Evolutionary conservation across 2,797 vertebrate genomes (phyloP).

Genomic region (Malurus splendens): DNA sequence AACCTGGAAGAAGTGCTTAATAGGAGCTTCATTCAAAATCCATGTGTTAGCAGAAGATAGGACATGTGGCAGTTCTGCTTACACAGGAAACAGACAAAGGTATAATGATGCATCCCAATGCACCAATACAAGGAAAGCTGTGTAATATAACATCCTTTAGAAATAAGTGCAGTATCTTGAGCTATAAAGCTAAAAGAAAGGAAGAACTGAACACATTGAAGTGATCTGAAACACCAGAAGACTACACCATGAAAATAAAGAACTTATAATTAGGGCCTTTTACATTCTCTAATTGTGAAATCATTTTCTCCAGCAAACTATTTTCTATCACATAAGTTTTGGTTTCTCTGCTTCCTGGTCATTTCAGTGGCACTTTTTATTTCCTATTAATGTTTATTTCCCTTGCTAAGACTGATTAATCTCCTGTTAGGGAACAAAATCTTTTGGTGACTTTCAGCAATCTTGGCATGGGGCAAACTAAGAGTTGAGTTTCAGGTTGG

Average conservation of each 20-base stretch:
- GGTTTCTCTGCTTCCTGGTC: background rate
- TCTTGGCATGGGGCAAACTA: background rate
- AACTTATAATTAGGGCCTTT: background rate
- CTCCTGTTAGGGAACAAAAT: background rate
- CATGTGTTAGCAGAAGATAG: background rate
- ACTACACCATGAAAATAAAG: background rate
- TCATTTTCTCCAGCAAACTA: background rate
- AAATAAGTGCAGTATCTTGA: background rate
- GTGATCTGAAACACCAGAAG: background rate
- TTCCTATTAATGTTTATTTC: background rate
- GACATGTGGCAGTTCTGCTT: background rate
- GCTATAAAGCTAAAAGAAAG: background rate
- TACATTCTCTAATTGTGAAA: background rate
- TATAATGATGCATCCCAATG: background rate
- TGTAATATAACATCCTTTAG: background rate
- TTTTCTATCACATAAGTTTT: background rate
- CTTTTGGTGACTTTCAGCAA: background rate
- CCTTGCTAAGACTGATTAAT: background rate
- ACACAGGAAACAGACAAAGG: background rate
- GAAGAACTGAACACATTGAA: background rate
- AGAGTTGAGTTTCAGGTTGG: background rate
- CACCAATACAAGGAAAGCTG: background rate
- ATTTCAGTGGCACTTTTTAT: background rate
- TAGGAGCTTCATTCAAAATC: background rate
- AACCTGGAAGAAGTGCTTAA: background rate